phyloP scores from a whole-genome alignment of 1,140 invertebrate genomes.

The Papilio glaucus region DNA sequence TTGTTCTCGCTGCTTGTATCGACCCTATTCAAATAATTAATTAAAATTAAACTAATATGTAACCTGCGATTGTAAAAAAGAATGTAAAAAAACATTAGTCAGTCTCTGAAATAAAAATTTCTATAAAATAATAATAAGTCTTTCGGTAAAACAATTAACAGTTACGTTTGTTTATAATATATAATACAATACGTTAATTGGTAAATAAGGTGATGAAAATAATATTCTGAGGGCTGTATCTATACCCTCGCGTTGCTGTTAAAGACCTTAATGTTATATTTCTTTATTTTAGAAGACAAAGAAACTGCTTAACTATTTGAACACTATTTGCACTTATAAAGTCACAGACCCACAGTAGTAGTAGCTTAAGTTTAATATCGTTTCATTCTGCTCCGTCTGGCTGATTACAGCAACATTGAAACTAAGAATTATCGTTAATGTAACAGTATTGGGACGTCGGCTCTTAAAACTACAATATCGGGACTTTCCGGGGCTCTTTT shows the following conservation, averaged over 20 bases:
- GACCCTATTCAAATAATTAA: constrained; percentile 48
- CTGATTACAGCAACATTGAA: background rate
- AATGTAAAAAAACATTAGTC: too few species aligned
- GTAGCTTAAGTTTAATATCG: background rate
- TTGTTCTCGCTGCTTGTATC: constrained; percentile 83
- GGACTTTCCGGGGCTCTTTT: background rate
- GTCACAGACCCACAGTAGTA: background rate
- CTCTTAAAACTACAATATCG: constrained; percentile 20
- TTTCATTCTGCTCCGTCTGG: background rate
- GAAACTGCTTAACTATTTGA: background rate
- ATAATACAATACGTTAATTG: too few species aligned
- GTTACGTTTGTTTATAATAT: too few species aligned
- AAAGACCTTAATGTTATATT: too few species aligned
- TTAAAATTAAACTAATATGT: background rate
- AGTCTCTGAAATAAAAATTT: too few species aligned
- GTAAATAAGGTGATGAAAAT: too few species aligned
- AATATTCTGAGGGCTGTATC: too few species aligned
- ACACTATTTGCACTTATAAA: too few species aligned
- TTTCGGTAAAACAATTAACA: too few species aligned
- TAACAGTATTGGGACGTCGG: background rate
- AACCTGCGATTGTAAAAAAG: too few species aligned
- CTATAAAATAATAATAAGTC: too few species aligned
- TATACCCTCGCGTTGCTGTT: too few species aligned
- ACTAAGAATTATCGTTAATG: background rate
- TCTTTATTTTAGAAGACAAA: background rate